phyloP scores from a whole-genome alignment of 2,888 invertebrate genomes.

The Ormyrus thymus region DNA sequence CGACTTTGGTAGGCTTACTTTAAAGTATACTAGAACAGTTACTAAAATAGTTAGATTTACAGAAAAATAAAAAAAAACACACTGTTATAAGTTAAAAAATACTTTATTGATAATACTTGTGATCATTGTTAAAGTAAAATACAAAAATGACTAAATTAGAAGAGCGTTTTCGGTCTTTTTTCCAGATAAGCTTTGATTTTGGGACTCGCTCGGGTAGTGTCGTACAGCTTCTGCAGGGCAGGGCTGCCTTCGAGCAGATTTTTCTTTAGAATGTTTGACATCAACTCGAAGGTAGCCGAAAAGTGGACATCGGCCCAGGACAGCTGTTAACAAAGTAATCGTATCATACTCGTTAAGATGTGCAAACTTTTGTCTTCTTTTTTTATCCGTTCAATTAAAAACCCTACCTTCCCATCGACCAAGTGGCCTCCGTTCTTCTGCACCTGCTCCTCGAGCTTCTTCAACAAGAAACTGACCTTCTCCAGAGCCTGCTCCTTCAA shows the following conservation, averaged over 20 bases:
- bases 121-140: too few relatives aligned
- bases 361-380: too few relatives aligned
- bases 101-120: too few relatives aligned
- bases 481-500: constrained; percentile 62
- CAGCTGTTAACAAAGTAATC: constrained; percentile 66
- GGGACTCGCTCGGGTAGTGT: constrained; percentile 71
- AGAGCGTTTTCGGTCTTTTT: constrained; percentile 64
- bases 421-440: constrained; percentile 70
- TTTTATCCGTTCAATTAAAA: neutral
- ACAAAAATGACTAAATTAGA: constrained; percentile 42
- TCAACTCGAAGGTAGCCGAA: constrained; percentile 70
- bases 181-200: constrained; percentile 74
- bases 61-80: too few relatives aligned
- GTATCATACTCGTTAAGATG: neutral
- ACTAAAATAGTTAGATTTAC: too few relatives aligned
- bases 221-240: constrained; percentile 72
- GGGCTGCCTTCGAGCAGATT: constrained; percentile 74
- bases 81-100: too few relatives aligned
- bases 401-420: constrained; percentile 67
- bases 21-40: too few relatives aligned
- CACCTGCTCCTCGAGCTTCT: constrained; percentile 66
- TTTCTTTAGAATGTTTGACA: constrained; percentile 62
- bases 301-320: constrained; percentile 75
- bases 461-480: constrained; percentile 61
- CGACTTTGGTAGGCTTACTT: too few relatives aligned